A percentile compares a stretch with the other conserved stretches of the same genome.
Evolutionary conservation across 2,888 invertebrate species (phyloP).

Genomic region (Harpagoxenus sublaevis): DNA sequence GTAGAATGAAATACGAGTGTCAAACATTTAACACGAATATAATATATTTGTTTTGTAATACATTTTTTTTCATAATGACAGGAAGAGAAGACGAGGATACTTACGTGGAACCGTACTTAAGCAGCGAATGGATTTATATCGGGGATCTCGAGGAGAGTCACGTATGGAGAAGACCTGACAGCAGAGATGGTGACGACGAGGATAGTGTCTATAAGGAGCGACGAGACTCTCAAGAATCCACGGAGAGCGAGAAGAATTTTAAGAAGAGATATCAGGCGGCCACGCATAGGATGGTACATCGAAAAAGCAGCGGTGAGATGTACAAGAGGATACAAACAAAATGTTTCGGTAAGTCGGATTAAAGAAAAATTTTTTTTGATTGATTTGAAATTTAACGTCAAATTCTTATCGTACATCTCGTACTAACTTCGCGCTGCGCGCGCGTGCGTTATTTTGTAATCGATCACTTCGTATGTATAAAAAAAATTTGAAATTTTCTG

Average conservation of each 20-base stretch:
- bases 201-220: conserved; percentile 84
- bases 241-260: conserved; percentile 95
- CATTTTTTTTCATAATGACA: conserved; percentile 51
- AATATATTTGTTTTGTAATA: neutral
- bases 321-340: conserved; percentile 94
- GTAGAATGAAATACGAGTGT: neutral
- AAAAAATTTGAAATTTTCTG: neutral
- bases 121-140: conserved; percentile 92
- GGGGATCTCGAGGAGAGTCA: conserved; percentile 91
- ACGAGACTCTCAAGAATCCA: conserved; percentile 88
- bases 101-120: conserved; percentile 92
- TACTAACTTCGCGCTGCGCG: neutral
- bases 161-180: conserved; percentile 88
- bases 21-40: neutral
- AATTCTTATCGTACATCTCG: neutral
- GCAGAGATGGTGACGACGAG: conserved; percentile 85
- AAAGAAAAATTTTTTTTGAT: neutral
- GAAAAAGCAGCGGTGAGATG: conserved; percentile 96
- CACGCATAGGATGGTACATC: conserved; percentile 95
- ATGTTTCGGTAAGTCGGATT: conserved; percentile 91
- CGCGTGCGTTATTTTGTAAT: neutral
- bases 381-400: neutral
- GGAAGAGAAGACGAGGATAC: conserved; percentile 90
- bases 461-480: neutral
- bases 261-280: conserved; percentile 94